Percentiles rank a stretch among this genome's conserved stretches.
phyloP scores from a whole-genome alignment of 2,888 invertebrate species.

The Glyphotaelius pellucidus region DNA sequence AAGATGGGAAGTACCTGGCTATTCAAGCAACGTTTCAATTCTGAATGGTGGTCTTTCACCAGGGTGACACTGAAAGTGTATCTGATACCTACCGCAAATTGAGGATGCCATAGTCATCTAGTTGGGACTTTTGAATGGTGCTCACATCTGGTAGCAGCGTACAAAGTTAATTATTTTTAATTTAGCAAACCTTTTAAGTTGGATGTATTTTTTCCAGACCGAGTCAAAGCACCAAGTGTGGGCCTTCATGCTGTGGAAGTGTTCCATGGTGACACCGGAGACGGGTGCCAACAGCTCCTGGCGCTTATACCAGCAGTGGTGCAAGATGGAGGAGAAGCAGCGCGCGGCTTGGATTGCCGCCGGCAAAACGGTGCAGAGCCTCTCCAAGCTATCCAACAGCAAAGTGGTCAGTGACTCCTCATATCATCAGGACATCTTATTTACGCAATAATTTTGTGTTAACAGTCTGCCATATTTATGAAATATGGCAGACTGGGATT shows the following conservation, averaged over 20 bases:
- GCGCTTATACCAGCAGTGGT: conserved; percentile 91
- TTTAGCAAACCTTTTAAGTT: neutral
- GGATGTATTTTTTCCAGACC: conserved; percentile 73
- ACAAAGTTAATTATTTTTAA: neutral
- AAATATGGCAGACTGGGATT: no score
- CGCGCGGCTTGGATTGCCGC: conserved; percentile 89
- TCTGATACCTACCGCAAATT: neutral
- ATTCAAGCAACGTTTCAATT: no score
- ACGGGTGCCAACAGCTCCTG: conserved; percentile 81
- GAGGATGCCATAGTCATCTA: neutral
- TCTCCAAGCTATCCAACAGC: conserved; percentile 82
- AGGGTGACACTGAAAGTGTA: no score
- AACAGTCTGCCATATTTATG: no score
- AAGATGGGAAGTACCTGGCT: no score
- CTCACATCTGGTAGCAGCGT: neutral
- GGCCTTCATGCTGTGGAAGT: conserved; percentile 91
- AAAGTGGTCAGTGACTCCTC: conserved; percentile 79
- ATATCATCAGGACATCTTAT: neutral
- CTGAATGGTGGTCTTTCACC: no score
- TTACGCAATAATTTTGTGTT: no score
- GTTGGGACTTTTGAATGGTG: neutral
- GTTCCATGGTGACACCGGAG: conserved; percentile 74
- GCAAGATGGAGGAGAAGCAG: conserved; percentile 85
- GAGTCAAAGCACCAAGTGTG: conserved; percentile 90
- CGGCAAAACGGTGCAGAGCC: conserved; percentile 85